Evolutionary conservation across 2,797 vertebrate species (phyloP), one percentile per base, ranked within the genome.

Genomic region (Esox lucius): DNA sequence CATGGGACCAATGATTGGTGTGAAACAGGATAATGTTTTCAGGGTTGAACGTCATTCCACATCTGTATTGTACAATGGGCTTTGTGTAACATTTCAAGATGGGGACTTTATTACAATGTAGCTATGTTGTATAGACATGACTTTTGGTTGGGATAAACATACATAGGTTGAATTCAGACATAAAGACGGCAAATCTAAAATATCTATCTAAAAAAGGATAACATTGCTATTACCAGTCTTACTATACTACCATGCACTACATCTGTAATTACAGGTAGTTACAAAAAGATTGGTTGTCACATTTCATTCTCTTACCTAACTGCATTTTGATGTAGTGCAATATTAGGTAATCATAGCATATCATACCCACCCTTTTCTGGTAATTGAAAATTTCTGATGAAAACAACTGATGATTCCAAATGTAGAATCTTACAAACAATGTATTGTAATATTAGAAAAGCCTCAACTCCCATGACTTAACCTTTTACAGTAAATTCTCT

Each of bases 1-100:
- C 31, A 69, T 72, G 51, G 39, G 67, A 46, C 56, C 49, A 64
- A 68, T 73, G 56, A 46, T 56, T 72, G 61, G 61, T 51, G 49
- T 70, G 62, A 70, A 71, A 12, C 31, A 35, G 33, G 33, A 68
- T 42, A 5, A 42, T n/a, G 33, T 39, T 42, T 42, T 39, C n/a
- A 68, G 17, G n/a, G 16, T 22, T 68, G 66, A 66, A 35, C 15
- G 7, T 66, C 64, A 31, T 35, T 66, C 15, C 26, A 13, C 31
- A 66, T 22, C 12, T 11, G 42, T 66, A 66, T 66, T 66, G 16
- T 62, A 46, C n/a, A 69, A 53, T 46, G 7, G 11, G 26, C 12
- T 17, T 28, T 69, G n/a, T 62, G 19, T 33, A 70, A 15, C 11
- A 35, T 48, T 24, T 33, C 8, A 26, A 61, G 22, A 24, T 61